Evolutionary conservation across 2,888 invertebrate genomes (phyloP).

Genomic region (Frankliniella intonsa): DNA sequence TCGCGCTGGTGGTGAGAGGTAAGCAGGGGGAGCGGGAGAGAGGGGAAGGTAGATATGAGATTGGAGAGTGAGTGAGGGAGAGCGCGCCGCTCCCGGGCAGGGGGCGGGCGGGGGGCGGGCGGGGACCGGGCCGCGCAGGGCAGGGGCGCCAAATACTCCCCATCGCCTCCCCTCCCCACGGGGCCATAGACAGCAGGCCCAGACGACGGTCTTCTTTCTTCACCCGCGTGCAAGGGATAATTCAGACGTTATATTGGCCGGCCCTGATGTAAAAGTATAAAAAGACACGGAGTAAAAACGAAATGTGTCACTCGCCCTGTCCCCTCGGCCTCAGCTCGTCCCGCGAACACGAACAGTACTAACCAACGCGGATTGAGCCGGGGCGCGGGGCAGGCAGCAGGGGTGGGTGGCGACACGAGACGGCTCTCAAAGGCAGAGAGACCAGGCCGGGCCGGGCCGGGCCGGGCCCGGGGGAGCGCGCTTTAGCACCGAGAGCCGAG

Average conservation of each 20-base stretch:
- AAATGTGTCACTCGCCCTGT: neutral
- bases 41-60: neutral
- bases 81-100: neutral
- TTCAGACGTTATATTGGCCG: neutral
- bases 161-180: too few relatives aligned
- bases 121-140: neutral
- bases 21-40: neutral
- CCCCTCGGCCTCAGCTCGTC: neutral
- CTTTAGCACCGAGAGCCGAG: neutral
- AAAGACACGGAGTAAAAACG: neutral
- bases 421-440: too few relatives aligned
- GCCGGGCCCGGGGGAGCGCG: too few relatives aligned
- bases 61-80: neutral
- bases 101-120: neutral
- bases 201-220: neutral
- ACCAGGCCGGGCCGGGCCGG: too few relatives aligned
- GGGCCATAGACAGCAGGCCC: neutral
- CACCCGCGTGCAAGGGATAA: neutral
- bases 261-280: neutral
- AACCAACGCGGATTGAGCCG: neutral
- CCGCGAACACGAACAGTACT: neutral
- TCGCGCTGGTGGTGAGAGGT: neutral
- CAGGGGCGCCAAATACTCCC: neutral
- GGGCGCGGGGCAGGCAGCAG: too few relatives aligned
- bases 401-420: too few relatives aligned